Conservation (phyloP, 2,797 vertebrate species). For the Enteromius viviparus region DNA sequence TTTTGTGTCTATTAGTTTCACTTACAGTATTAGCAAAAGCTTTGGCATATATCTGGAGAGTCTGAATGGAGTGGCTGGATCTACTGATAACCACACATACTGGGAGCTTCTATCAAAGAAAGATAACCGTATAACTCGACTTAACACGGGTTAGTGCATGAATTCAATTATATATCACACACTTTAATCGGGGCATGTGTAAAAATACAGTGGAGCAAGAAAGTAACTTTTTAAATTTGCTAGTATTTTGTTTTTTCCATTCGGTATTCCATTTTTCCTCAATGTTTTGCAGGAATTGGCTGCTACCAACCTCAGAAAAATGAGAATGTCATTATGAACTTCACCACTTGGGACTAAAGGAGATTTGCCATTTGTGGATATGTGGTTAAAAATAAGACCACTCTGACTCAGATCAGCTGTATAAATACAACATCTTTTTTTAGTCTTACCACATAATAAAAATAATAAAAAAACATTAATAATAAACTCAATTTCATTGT, state of each 20-base stretch:
- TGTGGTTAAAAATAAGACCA: background rate
- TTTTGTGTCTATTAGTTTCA: constrained; percentile 18
- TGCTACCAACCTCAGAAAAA: constrained; percentile 66
- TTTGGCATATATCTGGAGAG: constrained; percentile 69
- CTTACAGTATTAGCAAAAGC: constrained; percentile 58
- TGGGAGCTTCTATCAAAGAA: constrained; percentile 73
- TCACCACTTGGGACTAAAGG: constrained; percentile 59
- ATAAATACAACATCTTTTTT: background rate
- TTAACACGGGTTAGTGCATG: constrained; percentile 67
- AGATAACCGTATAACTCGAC: constrained; percentile 53
- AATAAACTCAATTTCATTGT: background rate
- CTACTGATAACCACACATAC: constrained; percentile 59
- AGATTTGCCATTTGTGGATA: background rate
- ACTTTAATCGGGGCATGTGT: background rate
- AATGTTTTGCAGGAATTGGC: constrained; percentile 63
- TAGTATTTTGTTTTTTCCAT: background rate
- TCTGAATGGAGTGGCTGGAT: constrained; percentile 72
- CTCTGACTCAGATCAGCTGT: background rate
- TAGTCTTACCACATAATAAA: too few species aligned
- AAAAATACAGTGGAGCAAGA: background rate
- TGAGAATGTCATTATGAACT: constrained; percentile 71
- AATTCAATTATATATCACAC: background rate
- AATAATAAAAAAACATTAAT: background rate
- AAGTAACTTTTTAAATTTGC: background rate
- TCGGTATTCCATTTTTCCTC: background rate